Conservation (phyloP, 2,113 vertebrate species). For the Numida meleagris region DNA sequence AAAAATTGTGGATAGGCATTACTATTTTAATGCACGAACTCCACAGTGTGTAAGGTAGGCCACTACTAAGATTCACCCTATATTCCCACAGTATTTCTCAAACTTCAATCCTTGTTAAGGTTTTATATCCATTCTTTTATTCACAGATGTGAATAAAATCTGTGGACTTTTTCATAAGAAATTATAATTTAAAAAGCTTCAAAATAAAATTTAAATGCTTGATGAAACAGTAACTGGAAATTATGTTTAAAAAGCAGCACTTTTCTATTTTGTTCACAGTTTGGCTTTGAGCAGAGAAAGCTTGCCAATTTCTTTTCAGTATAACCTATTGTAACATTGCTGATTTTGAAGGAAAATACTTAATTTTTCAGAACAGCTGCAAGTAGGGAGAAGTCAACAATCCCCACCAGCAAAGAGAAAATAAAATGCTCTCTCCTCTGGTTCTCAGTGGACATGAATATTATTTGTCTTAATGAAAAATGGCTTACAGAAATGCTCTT, state of each 20-base stretch:
- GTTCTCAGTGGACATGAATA: slow-evolving; percentile 12
- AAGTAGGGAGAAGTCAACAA: slow-evolving; percentile 19
- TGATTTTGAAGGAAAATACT: slow-evolving; percentile 2
- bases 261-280: slow-evolving; percentile 1
- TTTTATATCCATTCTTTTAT: not conserved
- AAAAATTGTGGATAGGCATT: not conserved
- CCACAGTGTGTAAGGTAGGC: not conserved
- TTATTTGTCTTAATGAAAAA: slow-evolving; percentile 56
- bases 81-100: not conserved
- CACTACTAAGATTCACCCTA: not conserved
- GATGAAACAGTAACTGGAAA: not conserved
- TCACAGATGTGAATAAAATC: not conserved
- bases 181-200: not conserved
- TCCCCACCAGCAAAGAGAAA: slow-evolving; percentile 34
- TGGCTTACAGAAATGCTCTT: not conserved
- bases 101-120: not conserved
- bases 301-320: not conserved
- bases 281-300: not conserved
- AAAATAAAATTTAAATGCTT: not conserved
- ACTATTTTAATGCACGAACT: not conserved
- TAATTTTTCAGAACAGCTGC: slow-evolving; percentile 1
- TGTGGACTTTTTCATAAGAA: not conserved
- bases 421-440: slow-evolving; percentile 44
- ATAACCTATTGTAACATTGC: not conserved
- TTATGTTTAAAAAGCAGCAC: not conserved